Evolutionary conservation across 1,140 invertebrate species (phyloP), one percentile per base, ranked within the genome.

Genomic region (Pseudobourletiella spinata): DNA sequence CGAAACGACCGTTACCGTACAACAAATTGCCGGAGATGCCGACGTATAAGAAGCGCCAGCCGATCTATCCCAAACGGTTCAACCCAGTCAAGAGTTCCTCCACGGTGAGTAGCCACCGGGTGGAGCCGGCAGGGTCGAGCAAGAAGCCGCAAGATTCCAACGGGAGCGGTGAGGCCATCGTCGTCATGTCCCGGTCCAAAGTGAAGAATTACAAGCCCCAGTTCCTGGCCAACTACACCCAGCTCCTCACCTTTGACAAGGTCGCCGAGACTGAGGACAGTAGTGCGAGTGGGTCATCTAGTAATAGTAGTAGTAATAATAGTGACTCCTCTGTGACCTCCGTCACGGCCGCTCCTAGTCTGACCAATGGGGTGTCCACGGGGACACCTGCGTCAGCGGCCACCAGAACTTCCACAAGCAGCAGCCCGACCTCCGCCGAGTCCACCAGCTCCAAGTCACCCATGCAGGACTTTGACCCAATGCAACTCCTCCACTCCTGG

Each of bases 171-270:
- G 57, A 63, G 46, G 50, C 44, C 18, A 35, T 65, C 2, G 60
- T 70, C 14, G 66, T 69, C 42, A 63, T 56, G 39, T 44, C 55
- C 11, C 57, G 63, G 46, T 63, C 63, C 14, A 70, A 70, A 57
- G 68, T 70, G 29, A 70, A 70, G 46, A 65, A 70, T 60, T 70
- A 70, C 65, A 70, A 70, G 59, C 68, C 68, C n/a, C 59, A 66
- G 22, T 44, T 67, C n/a, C 46, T 70, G 22, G 68, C 63, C 26
- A 67, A 67, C 30, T 42, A 61, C 30, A 61, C 62, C 3, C 62
- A 65, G 16, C 48, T 70, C 16, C 29, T 70, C 1, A 56, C 65
- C 22, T 70, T 70, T 50, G 68, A 70, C 57, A 70, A 70, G 42
- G 68, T 70, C 15, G 61, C 55, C 8, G 61, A 59, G 14, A 24